Conservation (phyloP, 2,113 vertebrate genomes). For the Chamaea fasciata region DNA sequence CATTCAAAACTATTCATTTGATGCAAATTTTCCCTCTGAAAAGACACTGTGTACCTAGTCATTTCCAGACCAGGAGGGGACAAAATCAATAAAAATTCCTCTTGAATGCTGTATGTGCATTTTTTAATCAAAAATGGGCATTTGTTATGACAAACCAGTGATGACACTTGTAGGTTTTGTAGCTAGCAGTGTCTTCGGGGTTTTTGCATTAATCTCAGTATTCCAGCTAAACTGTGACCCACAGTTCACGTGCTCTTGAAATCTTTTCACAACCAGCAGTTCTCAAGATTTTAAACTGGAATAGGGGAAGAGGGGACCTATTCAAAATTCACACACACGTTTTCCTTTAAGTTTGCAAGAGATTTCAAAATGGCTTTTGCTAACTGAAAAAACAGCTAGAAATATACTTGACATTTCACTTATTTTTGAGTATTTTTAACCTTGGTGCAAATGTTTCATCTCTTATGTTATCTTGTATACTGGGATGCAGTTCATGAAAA, state of each 20-base stretch:
- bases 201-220: neutral
- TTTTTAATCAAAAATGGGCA: neutral
- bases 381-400: constrained; percentile 44
- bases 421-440: constrained; percentile 58
- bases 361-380: constrained; percentile 29
- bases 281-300: neutral
- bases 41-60: neutral
- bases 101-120: neutral
- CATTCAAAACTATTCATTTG: neutral
- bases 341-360: constrained; percentile 32
- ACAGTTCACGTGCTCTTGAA: neutral
- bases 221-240: neutral
- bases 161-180: neutral
- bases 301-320: neutral
- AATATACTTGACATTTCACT: constrained; percentile 34
- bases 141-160: neutral
- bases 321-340: neutral
- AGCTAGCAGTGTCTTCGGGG: neutral
- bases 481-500: constrained; percentile 47
- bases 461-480: neutral
- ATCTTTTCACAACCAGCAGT: neutral
- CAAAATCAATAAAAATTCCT: neutral
- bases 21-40: neutral
- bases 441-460: constrained; percentile 44
- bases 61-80: neutral